phyloP scores from a whole-genome alignment of 2,888 invertebrate species.

The Acleris emargana region DNA sequence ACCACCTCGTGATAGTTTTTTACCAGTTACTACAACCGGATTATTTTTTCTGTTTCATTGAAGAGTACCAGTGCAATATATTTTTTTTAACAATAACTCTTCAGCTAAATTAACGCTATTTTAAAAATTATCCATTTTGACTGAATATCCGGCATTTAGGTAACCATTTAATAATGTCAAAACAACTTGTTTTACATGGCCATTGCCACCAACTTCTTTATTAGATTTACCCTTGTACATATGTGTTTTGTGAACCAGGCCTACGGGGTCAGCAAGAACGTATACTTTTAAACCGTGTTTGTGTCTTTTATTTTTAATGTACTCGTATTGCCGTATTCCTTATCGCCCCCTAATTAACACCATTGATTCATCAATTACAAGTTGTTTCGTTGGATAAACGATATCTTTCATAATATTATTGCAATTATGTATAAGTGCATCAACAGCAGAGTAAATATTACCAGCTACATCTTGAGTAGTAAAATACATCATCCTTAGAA shows the following conservation, averaged over 20 bases:
- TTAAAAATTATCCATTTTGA: too few species aligned
- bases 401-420: neutral
- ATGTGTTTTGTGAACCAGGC: too few species aligned
- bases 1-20: slow-evolving; percentile 5
- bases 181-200: too few species aligned
- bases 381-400: neutral
- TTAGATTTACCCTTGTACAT: too few species aligned
- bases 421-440: slow-evolving; percentile 8
- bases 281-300: neutral
- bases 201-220: too few species aligned
- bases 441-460: slow-evolving; percentile 12
- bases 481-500: slow-evolving; percentile 10
- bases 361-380: neutral
- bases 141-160: too few species aligned
- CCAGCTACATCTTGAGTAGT: slow-evolving; percentile 12
- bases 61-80: slow-evolving; percentile 9
- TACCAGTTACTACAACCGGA: slow-evolving; percentile 6
- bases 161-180: too few species aligned
- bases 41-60: neutral
- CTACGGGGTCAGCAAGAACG: too few species aligned
- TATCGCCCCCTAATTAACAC: neutral
- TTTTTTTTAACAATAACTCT: slow-evolving; percentile 7
- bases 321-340: neutral
- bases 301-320: neutral
- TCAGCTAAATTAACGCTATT: slow-evolving; percentile 8